Evolutionary conservation across 2,888 invertebrate genomes (phyloP), one percentile per base, ranked within the genome.

Genomic region (Pelosia muscerda): DNA sequence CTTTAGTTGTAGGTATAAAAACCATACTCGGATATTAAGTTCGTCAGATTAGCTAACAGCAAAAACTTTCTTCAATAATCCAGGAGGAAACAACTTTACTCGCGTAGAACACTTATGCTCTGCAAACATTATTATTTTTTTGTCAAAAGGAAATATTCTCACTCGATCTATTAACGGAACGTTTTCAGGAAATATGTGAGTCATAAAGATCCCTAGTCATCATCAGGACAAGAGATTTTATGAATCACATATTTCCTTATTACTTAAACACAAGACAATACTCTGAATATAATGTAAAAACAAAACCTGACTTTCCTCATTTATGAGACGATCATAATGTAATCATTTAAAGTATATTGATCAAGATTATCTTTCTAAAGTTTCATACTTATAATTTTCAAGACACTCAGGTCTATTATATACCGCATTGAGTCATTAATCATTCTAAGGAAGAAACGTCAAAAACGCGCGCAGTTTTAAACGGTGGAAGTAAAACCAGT

Each of bases 1-100:
- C 8, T 49, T 49, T n/a, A 49, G n/a, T 49, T 8, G 49, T n/a
- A 49, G 2, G 9, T 49, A 49, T n/a, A 49, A 49, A 49, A 49
- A 49, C 42, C 49, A 49, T 49, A 49, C 49, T 49, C n/a, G 49
- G n/a, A 49, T n/a, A n/a, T 49, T n/a, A 49, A n/a, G n/a, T 49
- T 49, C 49, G n/a, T n/a, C 19, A 49, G 49, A 49, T 49, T 49
- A 49, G 49, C n/a, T n/a, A 49, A 49, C 8, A 3, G 49, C 8
- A 49, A 42, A 42, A 49, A 49, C 49, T 49, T 49, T 49, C n/a
- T 49, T n/a, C 49, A n/a, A 49, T 49, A 49, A 49, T n/a, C 49
- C 0, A 49, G 49, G 49, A 49, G n/a, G n/a, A 49, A 49, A 49
- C n/a, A n/a, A 49, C 49, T 49, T n/a, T n/a, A n/a, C 49, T n/a